Base-by-base conservation (phyloP, 2,113 vertebrate species). In the Riparia riparia region DNA sequence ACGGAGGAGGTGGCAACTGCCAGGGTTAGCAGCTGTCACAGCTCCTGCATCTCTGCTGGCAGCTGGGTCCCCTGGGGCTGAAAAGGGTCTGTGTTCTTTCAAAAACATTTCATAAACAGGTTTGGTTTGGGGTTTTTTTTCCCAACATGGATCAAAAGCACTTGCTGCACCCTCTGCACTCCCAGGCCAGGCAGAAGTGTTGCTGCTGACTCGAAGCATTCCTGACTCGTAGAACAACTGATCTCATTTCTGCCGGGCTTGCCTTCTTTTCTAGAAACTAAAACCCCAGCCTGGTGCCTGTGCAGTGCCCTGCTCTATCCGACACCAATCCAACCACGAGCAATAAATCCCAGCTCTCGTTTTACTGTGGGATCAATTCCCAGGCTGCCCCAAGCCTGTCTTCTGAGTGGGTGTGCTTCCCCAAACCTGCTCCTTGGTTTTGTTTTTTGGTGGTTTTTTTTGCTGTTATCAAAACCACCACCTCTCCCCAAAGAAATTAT, bases 31-130 rank as follows among this genome's bases (percentile, higher is more conserved):
- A 82, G 57, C 93, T 92, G 78, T 60, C 79, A 9, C 2, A 16
- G 79, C 37, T 53, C 5, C 0, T 53, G 63, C 17, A 0, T 24
- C 28, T 39, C 10, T 3, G 5, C 76, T 47, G 88, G 85, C 86
- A 90, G 86, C 86, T 57, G 82, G 91, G 64, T 54, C 61, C 64
- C 60, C 85, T 5, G 1, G 28, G 28, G 77, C 87, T 72, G n/a
- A 8, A 42, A 76, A 72, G 83, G 74, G 32, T 57, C 93, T 96
- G 93, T 22, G 15, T 78, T 76, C 93, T 63, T 66, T 92, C 91
- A 89, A 8, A 91, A 78, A 17, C 86, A 39, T 96, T 81, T 93
- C 95, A 83, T 58, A 53, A 89, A 70, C 92, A 45, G 37, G 37
- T 37, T 37, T 37, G 37, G 37, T 37, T 37, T 37, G 37, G 37